Evolutionary conservation across 2,113 vertebrate species (phyloP), one percentile per base, ranked within the genome.

Genomic region (Cathartes aura): DNA sequence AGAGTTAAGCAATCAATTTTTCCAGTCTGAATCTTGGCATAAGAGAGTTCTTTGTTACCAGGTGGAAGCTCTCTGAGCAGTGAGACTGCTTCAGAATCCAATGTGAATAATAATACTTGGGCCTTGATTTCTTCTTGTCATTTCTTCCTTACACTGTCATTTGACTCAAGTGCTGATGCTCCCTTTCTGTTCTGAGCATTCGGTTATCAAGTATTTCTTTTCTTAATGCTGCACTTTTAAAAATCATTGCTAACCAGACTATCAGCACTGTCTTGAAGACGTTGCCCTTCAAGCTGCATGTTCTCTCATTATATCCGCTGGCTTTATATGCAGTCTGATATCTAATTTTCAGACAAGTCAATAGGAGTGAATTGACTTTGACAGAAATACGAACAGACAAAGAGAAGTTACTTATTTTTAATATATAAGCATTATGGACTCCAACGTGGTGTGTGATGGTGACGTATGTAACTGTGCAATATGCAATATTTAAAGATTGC

Each of bases 221-320:
- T 47, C 74, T 64, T 29, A 68, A 48, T 58, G 75, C 59, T 38
- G 62, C 67, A 50, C 67, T 96, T 78, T 5, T 3, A 24, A n/a
- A 82, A 92, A 67, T 71, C 82, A 36, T 2, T 56, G 64, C 75
- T 45, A 71, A 24, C 0, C 2, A 48, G 67, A 55, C 36, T 17
- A 52, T 30, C 72, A 53, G 56, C 78, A 4, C 30, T 22, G 23
- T 7, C 73, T 63, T 4, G 5, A 34, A 62, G 50, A 47, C 1
- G 0, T 27, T 2, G 1, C 66, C 43, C 74, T 79, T n/a, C 26
- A 13, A 0, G 0, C 84, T 60, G 50, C 38, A 5, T 5, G 9
- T 72, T n/a, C 81, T 43, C 55, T 55, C 36, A 2, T 38, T 15
- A 5, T 43, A 63, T n/a, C 67, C 72, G 2, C 85, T n/a, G 45